Conservation (phyloP, 53 echinoderm and acorn worm genomes). For the Luidia sarsii region DNA sequence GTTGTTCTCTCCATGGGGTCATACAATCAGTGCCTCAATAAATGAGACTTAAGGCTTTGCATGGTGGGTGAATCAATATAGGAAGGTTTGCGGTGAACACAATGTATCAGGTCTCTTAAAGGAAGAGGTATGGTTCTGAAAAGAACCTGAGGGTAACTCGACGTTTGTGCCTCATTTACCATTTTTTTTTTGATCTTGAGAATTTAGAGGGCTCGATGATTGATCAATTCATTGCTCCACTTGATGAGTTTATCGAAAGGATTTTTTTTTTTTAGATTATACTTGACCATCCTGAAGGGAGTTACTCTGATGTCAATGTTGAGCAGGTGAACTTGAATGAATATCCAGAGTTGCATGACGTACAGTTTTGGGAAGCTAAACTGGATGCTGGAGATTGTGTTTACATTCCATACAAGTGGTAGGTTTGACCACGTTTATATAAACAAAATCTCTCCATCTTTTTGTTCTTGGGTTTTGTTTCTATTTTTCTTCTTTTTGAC, state of each 20-base stretch:
- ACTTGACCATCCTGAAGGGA: slow-evolving; percentile 64
- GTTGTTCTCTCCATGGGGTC: too few species aligned
- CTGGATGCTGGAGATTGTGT: slow-evolving; percentile 88
- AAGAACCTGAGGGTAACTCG: too few species aligned
- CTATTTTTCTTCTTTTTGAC: too few species aligned
- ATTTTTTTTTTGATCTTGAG: background rate
- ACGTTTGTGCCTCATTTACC: background rate
- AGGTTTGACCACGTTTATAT: too few species aligned
- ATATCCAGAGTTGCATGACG: slow-evolving; percentile 76
- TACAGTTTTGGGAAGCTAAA: slow-evolving; percentile 77
- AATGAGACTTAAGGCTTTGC: too few species aligned
- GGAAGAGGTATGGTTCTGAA: too few species aligned
- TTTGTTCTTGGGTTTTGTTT: too few species aligned
- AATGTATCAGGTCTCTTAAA: too few species aligned
- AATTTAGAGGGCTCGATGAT: background rate
- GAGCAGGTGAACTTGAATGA: slow-evolving; percentile 80
- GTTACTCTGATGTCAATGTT: slow-evolving; percentile 72
- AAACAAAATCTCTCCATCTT: too few species aligned
- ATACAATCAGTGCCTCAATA: too few species aligned
- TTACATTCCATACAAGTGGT: slow-evolving; percentile 95
- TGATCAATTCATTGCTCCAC: background rate
- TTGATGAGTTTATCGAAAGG: background rate
- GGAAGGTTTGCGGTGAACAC: too few species aligned
- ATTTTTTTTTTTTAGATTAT: slow-evolving; percentile 62
- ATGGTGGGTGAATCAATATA: too few species aligned